A percentile compares a stretch with the other conserved stretches of the same genome.
Conservation (phyloP, 2,888 invertebrate genomes). For the Eristalinus aeneus region DNA sequence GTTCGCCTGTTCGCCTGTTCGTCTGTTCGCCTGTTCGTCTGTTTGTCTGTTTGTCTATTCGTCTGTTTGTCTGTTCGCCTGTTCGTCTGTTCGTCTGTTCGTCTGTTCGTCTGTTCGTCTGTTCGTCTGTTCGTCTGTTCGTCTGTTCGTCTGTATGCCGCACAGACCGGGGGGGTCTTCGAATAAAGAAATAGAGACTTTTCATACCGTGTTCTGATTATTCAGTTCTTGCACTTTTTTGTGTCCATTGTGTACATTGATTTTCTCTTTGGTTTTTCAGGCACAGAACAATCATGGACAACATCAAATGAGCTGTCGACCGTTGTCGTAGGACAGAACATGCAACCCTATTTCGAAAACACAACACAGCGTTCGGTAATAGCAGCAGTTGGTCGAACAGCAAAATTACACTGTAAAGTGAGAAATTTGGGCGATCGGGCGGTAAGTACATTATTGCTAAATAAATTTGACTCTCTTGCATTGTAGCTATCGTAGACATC, state of each 20-base stretch:
- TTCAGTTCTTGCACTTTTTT: slow-evolving; percentile 18
- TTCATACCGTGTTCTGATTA: slow-evolving; percentile 44
- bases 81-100: not conserved
- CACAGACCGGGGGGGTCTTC: slow-evolving; percentile 33
- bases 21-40: slow-evolving; percentile 32
- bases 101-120: not conserved
- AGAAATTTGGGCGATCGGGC: slow-evolving; percentile 91
- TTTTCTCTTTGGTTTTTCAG: slow-evolving; percentile 10
- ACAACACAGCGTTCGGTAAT: slow-evolving; percentile 89
- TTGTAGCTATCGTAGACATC: not conserved
- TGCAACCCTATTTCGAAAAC: slow-evolving; percentile 90
- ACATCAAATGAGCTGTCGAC: slow-evolving; percentile 75
- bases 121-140: too few relatives aligned
- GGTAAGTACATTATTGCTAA: slow-evolving; percentile 82
- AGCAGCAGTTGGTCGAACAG: slow-evolving; percentile 90
- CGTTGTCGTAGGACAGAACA: slow-evolving; percentile 75
- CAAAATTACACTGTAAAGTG: slow-evolving; percentile 90
- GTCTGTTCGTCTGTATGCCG: slow-evolving; percentile 31
- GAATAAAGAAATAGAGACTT: slow-evolving; percentile 34
- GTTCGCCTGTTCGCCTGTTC: slow-evolving; percentile 23
- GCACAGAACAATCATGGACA: slow-evolving; percentile 65
- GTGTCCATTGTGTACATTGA: not conserved
- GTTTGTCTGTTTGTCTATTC: slow-evolving; percentile 29
- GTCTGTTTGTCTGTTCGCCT: slow-evolving; percentile 23
- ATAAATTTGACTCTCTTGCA: not conserved